A percentile compares a stretch with the other conserved stretches of the same genome.
Conservation (phyloP, 53 echinoderm and acorn worm genomes). For the Henricia sp. region DNA sequence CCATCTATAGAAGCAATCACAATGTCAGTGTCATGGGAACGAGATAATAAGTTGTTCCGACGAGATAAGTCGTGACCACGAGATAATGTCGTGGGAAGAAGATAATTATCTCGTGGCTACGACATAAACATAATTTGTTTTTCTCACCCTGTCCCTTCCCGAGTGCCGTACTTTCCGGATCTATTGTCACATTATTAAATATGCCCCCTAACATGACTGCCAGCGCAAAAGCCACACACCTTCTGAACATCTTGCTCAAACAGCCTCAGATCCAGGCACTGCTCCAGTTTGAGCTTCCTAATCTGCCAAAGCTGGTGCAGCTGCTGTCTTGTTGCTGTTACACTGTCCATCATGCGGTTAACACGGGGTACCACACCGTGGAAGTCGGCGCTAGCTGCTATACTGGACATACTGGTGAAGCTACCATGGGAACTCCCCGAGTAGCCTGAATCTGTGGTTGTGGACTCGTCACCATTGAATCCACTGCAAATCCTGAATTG, state of each 20-base stretch:
- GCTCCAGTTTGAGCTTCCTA: conserved; percentile 89
- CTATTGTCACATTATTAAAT: too few species aligned
- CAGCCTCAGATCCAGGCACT: conserved; percentile 88
- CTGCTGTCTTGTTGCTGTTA: conserved; percentile 81
- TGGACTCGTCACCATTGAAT: conserved; percentile 74
- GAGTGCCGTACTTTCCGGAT: too few species aligned
- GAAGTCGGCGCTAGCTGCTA: conserved; percentile 89
- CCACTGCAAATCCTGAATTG: conserved; percentile 82
- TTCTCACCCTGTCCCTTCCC: too few species aligned
- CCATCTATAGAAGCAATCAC: too few species aligned
- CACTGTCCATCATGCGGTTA: conserved; percentile 86
- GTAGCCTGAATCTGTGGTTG: conserved; percentile 91
- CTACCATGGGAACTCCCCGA: conserved; percentile 87
- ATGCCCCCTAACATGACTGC: too few species aligned
- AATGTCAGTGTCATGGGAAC: too few species aligned
- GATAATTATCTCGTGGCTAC: too few species aligned
- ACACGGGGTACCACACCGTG: conserved; percentile 89
- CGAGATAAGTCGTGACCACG: too few species aligned
- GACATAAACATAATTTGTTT: too few species aligned
- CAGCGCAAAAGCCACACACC: conserved; percentile 66
- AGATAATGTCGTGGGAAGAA: too few species aligned
- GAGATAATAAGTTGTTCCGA: too few species aligned
- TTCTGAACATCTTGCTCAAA: conserved; percentile 95
- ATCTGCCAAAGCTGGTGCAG: conserved; percentile 91
- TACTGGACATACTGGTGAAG: conserved; percentile 83